These are phyloP conservation scores for Melieria omissa DNA, from an alignment of 2,888 invertebrate genomes.

Conservation along the genomic window DNA sequence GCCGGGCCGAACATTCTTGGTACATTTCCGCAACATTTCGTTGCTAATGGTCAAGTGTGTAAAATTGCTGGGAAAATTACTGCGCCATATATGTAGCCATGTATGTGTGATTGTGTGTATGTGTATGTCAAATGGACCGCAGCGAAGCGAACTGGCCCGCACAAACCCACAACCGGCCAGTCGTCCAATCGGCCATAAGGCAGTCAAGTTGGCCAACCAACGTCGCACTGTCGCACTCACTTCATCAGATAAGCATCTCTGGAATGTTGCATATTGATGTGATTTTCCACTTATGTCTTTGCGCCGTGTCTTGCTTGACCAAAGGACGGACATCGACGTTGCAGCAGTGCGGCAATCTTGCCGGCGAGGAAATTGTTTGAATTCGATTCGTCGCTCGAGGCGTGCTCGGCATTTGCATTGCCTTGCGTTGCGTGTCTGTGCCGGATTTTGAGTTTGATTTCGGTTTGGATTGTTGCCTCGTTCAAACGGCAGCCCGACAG, in stretches of 20 bases:
- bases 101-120: neutral
- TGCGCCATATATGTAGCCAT: neutral
- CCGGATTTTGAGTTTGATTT: conserved; percentile 23
- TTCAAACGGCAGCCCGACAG: conserved; percentile 19
- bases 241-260: conserved; percentile 56
- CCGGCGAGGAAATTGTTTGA: conserved; percentile 25
- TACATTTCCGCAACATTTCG: conserved; percentile 32
- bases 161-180: neutral
- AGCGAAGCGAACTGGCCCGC: neutral
- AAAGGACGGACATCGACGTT: neutral
- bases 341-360: neutral
- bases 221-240: neutral
- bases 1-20: neutral
- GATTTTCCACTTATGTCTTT: conserved; percentile 56
- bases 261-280: conserved; percentile 59
- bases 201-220: neutral
- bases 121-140: conserved; percentile 6
- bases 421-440: no score
- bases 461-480: conserved; percentile 18
- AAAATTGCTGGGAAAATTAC: conserved; percentile 60
- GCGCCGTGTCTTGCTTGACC: neutral
- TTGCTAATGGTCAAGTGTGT: conserved; percentile 59
- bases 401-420: conserved; percentile 21
- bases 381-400: conserved; percentile 15
- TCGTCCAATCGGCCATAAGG: neutral